These are phyloP conservation scores for Ptilonorhynchus violaceus DNA, from an alignment of 2,113 vertebrate species.

Conservation along the genomic window DNA sequence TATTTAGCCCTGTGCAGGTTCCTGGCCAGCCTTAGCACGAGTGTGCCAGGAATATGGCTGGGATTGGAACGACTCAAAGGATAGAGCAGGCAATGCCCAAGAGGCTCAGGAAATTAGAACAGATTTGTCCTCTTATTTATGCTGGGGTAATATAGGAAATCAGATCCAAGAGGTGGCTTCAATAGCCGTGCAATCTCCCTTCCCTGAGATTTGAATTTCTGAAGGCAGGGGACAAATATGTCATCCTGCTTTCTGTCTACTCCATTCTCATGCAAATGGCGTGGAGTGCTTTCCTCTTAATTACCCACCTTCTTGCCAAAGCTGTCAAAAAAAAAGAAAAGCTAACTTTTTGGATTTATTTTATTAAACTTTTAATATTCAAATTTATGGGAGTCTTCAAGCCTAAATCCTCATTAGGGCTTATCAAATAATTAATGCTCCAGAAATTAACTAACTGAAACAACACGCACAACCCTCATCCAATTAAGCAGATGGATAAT, in stretches of 20 bases:
- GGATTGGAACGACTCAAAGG: neutral
- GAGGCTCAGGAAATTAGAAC: neutral
- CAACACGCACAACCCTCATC: neutral
- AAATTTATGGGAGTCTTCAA: slow-evolving; percentile 42
- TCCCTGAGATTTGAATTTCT: neutral
- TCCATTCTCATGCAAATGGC: slow-evolving; percentile 45
- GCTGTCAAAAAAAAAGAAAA: slow-evolving; percentile 11
- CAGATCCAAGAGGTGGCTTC: neutral
- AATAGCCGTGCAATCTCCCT: neutral
- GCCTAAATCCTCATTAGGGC: slow-evolving; percentile 23
- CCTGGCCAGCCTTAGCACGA: neutral
- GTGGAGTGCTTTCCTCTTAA: slow-evolving; percentile 7
- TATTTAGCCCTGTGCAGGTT: neutral
- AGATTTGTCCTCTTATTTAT: neutral
- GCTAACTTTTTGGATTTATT: slow-evolving; percentile 40
- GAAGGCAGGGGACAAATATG: slow-evolving; percentile 42
- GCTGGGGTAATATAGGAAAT: neutral
- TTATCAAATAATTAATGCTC: slow-evolving; percentile 55
- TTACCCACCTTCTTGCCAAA: slow-evolving; percentile 18
- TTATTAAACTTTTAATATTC: slow-evolving; percentile 44
- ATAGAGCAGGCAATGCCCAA: neutral
- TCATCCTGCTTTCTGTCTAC: neutral
- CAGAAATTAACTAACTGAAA: slow-evolving; percentile 50
- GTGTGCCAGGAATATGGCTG: neutral
- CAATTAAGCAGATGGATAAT: slow-evolving; percentile 45